Evolutionary conservation across 2,888 invertebrate genomes (phyloP).

Genomic region (Monoplex corrugatus): DNA sequence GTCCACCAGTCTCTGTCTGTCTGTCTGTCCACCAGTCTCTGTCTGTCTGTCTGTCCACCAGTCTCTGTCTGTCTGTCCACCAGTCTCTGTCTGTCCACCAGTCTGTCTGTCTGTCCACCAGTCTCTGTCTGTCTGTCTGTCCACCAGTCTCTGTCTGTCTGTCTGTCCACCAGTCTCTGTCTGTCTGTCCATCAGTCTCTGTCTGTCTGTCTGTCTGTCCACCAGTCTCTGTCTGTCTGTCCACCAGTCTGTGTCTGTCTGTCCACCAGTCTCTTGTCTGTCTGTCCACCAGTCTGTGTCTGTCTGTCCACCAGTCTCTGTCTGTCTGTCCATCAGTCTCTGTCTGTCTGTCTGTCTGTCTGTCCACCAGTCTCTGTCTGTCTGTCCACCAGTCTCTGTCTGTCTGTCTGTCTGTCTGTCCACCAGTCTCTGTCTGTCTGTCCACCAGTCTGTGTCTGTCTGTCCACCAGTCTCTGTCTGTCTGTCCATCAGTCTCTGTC

Average conservation of each 20-base stretch:
- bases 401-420: not conserved
- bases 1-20: not conserved
- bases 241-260: too few species aligned
- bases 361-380: not conserved
- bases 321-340: not conserved
- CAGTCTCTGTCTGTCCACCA: not conserved
- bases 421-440: not conserved
- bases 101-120: not conserved
- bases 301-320: not conserved
- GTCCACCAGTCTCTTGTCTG: too few species aligned
- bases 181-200: not conserved
- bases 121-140: not conserved
- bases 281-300: not conserved
- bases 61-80: not conserved
- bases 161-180: not conserved
- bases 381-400: not conserved
- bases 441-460: not conserved
- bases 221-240: too few species aligned
- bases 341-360: not conserved
- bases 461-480: too few species aligned
- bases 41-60: not conserved
- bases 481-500: slow-evolving; percentile 41
- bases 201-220: not conserved
- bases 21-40: too few species aligned
- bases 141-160: not conserved